Percentiles rank a stretch among this genome's conserved stretches.
Conservation (phyloP, 2,888 invertebrate species). For the Heteromurus nitidus region DNA sequence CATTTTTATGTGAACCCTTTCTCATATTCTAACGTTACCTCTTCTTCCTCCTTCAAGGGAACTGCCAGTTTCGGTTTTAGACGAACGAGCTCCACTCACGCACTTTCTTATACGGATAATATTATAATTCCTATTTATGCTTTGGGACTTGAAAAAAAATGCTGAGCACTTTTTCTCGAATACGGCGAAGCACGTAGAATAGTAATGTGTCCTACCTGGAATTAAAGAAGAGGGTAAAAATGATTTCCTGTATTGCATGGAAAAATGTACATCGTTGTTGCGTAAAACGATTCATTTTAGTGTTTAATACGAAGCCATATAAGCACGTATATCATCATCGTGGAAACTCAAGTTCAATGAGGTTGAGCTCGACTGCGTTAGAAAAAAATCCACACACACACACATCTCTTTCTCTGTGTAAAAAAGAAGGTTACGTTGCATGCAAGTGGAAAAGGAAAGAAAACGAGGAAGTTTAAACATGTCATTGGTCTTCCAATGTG, state of each 20-base stretch:
- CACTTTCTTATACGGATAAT: background rate
- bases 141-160: no score
- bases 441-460: slow-evolving; percentile 12
- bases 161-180: background rate
- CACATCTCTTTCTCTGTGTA: no score
- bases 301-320: no score
- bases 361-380: slow-evolving; percentile 3
- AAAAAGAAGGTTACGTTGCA: background rate
- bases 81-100: background rate
- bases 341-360: background rate
- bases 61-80: no score
- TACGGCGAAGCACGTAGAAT: background rate
- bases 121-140: no score
- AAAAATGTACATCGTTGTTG: background rate
- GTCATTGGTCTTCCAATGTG: slow-evolving; percentile 23
- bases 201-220: slow-evolving; percentile 22
- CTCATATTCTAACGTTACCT: no score
- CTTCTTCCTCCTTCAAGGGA: no score
- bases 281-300: background rate
- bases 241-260: slow-evolving; percentile 24
- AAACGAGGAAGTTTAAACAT: slow-evolving; percentile 37
- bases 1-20: no score
- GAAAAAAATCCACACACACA: no score
- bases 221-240: slow-evolving; percentile 17
- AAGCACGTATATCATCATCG: background rate